Base-by-base conservation (phyloP, 2,113 vertebrate species). In the Channa argus region DNA sequence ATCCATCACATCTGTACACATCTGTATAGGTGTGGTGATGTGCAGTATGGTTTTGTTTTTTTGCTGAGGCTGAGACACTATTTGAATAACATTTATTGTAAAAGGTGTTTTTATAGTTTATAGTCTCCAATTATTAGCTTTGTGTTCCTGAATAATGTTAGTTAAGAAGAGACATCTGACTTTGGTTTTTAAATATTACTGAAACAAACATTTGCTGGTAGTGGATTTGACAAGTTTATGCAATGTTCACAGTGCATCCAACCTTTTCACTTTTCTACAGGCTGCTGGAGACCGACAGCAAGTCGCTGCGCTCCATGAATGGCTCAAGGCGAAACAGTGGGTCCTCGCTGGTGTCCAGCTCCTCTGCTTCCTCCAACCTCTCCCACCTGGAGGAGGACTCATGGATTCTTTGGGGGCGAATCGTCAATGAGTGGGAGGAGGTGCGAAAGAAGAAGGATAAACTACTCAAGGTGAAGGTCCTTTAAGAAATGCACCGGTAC, bases 371-470 rank as follows among this genome's bases (percentile, higher is more conserved):
- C 71, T 98, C 97, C 89, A 99, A 99, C 87, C 96, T 99, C 77
- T 98, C 97, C 74, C 98, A 99, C 79, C 94, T 98, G 77, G 98
- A 99, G 92, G 98, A 99, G 93, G 98, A 99, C 87, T 91, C 96
- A 0, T 99, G 98, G 98, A 96, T 99, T 60, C 92, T 98, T 9
- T 99, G 98, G 98, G 98, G 98, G 3, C 94, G 97, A 72, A 96
- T 99, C 55, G 97, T 99, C 88, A 99, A 99, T 41, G 98, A 99
- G 87, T 99, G 98, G 98, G 98, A 98, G 88, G 98, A 99, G 59
- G 95, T 97, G 37, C 96, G 95, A 66, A 99, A 97, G 91, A 99
- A 99, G 90, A 99, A 98, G 83, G 98, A 99, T 87, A 99, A 99
- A 77, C 97, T 97, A 90, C 94, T 99, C 39, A 99, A 98, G 97